Evolutionary conservation across 2,113 vertebrate species (phyloP), one percentile per base, ranked within the genome.

Genomic region (Butorides virescens): DNA sequence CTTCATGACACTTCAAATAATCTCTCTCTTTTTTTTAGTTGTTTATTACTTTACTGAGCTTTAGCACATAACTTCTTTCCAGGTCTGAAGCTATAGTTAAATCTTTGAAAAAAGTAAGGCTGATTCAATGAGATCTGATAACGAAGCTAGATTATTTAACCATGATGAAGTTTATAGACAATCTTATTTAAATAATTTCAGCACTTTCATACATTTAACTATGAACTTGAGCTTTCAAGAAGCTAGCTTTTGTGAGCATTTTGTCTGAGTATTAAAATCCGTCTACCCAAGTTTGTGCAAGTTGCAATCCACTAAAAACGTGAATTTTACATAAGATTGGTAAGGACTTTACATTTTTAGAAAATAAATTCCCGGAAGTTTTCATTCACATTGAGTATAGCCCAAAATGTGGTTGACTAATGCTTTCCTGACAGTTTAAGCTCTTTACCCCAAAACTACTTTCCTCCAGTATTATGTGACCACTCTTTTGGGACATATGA

Each of bases 1-100:
- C 32, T 96, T 94, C 36, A 50, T 72, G 74, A 39, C 47, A 72
- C 66, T 95, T 88, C 85, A 84, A 84, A 78, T 87, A 71, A 75
- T 42, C 42, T 34, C 55, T 25, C 7, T 6, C 2, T 5, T 30
- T 59, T 58, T 90, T 77, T 66, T 8, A 9, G 39, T 77, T 85
- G 27, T 13, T 87, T 94, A 71, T 78, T 81, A 37, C n/a, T 78
- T 87, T 78, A 53, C 32, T 81, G 37, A 90, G 42, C n/a, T 88
- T 79, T 73, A 79, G 34, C 53, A 55, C 6, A 53, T 81, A 87
- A 49, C 39, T 81, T 62, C 58, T 82, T 91, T 80, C 36, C 11
- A 53, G 20, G 46, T 77, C 26, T 30, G 44, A 81, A 74, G 12
- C 5, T 74, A 32, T 42, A 66, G 55, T 81, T 49, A 86, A 73